Evolutionary conservation across 2,888 invertebrate species (phyloP), one percentile per base, ranked within the genome.

Genomic region (Eupeodes luniger): DNA sequence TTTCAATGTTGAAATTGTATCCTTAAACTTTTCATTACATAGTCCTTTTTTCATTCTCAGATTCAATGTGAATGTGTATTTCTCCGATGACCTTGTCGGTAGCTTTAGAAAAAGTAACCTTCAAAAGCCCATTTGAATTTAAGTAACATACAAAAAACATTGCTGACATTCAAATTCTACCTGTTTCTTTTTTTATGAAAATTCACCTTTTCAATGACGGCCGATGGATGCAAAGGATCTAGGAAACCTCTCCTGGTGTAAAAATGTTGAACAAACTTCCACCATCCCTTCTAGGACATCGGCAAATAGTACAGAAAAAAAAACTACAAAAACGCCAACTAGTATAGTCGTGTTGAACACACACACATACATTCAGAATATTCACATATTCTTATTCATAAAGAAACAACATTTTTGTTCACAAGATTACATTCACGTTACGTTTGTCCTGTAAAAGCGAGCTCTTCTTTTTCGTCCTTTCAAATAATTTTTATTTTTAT

Each of bases 341-440:
- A 49, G 40, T 59, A 59, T n/a, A 64, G 16, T 27, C 51, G 14
- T 62, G 12, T 74, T 67, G 44, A 62, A 47, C 19, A 16, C 10
- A 47, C 44, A 44, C 44, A 44, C 27, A n/a, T n/a, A 59, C 36
- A 55, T 69, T 19, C 59, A 44, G 53, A 64, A 57, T 74, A 72
- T 34, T 59, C 27, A 27, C 76, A 81, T 76, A 74, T 84, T 76
- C 66, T 79, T 74, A 84, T 87, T 84, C 84, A 87, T 80, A 87
- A 84, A 77, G 84, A 66, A 80, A 27, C 49, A 34, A 34, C 1
- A 59, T 77, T 69, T 81, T 81, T 80, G 64, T 62, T 61, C 84
- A 62, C 34, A 72, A 69, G 80, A 87, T 76, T 77, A 80, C 80
- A 84, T 85, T 76, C 81, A 64, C 70, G 40, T 69, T 53, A 64